Conservation (phyloP, 1,140 invertebrate species). For the Drosophila mayri region DNA sequence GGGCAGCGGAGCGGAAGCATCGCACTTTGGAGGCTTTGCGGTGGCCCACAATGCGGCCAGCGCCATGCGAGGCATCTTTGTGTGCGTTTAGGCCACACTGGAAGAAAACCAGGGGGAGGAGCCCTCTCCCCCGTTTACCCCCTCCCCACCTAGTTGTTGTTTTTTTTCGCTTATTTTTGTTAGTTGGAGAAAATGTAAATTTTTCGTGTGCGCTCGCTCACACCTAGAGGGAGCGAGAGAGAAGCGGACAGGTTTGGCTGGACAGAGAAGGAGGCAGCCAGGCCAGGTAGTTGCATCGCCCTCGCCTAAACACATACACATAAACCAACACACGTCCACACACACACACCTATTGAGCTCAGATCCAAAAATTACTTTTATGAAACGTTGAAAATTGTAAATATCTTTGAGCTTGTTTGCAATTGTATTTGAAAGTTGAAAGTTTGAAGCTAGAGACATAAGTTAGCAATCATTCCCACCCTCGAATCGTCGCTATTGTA, state of each 20-base stretch:
- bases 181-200: conserved; percentile 53
- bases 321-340: conserved; percentile 9
- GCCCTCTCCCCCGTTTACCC: conserved; percentile 12
- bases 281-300: conserved; percentile 54
- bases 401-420: conserved; percentile 44
- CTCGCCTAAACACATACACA: conserved; percentile 13
- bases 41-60: conserved; percentile 66
- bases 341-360: conserved; percentile 60
- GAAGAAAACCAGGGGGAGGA: conserved; percentile 51
- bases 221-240: conserved; percentile 35
- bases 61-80: conserved; percentile 78
- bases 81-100: conserved; percentile 61
- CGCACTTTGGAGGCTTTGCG: conserved; percentile 65
- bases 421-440: conserved; percentile 35
- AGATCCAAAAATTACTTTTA: conserved; percentile 80
- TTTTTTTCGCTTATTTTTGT: conserved; percentile 44
- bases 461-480: conserved; percentile 38
- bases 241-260: conserved; percentile 27
- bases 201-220: conserved; percentile 50
- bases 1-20: conserved; percentile 32
- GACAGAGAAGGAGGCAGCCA: conserved; percentile 51
- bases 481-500: conserved; percentile 25
- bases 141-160: conserved; percentile 45
- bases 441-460: conserved; percentile 12
- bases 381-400: conserved; percentile 64